phyloP scores from a whole-genome alignment of 2,797 vertebrate genomes.

The Gymnoscopelus braueri region DNA sequence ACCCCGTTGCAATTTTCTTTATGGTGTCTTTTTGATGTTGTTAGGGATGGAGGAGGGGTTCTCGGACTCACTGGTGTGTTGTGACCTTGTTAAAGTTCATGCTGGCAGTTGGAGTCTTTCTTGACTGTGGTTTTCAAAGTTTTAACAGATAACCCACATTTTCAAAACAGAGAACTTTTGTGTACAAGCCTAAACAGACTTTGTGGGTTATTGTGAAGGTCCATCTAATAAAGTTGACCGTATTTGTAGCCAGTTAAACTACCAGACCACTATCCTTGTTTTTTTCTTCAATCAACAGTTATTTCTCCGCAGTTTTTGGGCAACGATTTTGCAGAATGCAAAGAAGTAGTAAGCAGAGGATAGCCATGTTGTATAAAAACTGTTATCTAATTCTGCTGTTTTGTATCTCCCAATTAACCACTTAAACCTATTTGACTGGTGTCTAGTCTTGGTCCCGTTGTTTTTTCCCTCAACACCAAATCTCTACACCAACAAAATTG shows the following conservation, averaged over 20 bases:
- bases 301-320: too few relatives aligned
- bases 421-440: too few relatives aligned
- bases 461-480: too few relatives aligned
- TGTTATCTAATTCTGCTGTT: too few relatives aligned
- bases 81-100: constrained; percentile 13
- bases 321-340: too few relatives aligned
- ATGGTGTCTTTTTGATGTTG: constrained; percentile 38
- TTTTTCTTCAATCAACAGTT: too few relatives aligned
- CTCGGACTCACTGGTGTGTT: not conserved
- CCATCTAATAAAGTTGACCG: not conserved
- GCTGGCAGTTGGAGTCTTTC: not conserved
- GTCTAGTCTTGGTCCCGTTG: too few relatives aligned
- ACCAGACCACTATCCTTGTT: too few relatives aligned
- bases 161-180: constrained; percentile 1
- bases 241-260: constrained; percentile 1
- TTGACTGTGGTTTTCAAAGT: not conserved
- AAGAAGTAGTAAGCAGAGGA: too few relatives aligned
- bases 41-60: constrained; percentile 15
- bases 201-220: constrained; percentile 2
- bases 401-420: too few relatives aligned
- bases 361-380: too few relatives aligned
- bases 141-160: not conserved
- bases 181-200: not conserved
- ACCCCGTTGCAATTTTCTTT: constrained; percentile 29
- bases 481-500: not conserved